Base-by-base conservation (phyloP, 1,140 invertebrate species). In the Drosophila kepulauana region DNA sequence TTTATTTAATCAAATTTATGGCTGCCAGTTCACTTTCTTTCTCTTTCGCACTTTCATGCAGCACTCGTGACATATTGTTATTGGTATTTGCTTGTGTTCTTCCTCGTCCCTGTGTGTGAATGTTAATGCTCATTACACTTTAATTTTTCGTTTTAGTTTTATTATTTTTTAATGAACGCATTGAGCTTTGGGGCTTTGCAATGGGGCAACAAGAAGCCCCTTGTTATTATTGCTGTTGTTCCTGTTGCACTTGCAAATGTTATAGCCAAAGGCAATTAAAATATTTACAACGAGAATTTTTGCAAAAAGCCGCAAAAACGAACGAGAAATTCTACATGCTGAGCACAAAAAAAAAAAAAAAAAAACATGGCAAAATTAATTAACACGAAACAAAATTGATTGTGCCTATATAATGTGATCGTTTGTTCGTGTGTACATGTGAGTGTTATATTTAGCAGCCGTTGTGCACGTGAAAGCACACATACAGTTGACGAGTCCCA, bases 1-100 rank as follows among this genome's bases (percentile, higher is more conserved):
- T 88, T 88, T 88, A 89, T 88, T 88, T 89, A 89, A 88, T 88
- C 85, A 88, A 88, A 88, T 88, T 89, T 88, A 88, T 89, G 86
- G 77, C 51, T 65, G 68, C 68, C 61, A 59, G 13, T 25, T 52
- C 62, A 20, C 54, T 30, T 62, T 71, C 48, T 68, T 4, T 16
- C 25, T 20, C 28, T 51, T 28, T 45, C 57, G 11, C 41, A 11
- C 20, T 25, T 11, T 6, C 58, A 11, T 49, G 28, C 13, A 45
- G 52, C 46, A 77, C 52, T 68, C 71, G 79, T 88, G 84, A 88
- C 79, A 82, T 79, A 79, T 86, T 86, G 82, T 76, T 82, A 77
- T 74, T 82, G 79, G 76, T 63, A 82, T 88, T 87, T 82, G 45
- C 45, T 46, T 70, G 43, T 74, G 61, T 52, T 16, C 59, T 13